Percentiles rank a stretch among this genome's conserved stretches.
Evolutionary conservation across 2,888 invertebrate genomes (phyloP).

Genomic region (Lumbricus terrestris): DNA sequence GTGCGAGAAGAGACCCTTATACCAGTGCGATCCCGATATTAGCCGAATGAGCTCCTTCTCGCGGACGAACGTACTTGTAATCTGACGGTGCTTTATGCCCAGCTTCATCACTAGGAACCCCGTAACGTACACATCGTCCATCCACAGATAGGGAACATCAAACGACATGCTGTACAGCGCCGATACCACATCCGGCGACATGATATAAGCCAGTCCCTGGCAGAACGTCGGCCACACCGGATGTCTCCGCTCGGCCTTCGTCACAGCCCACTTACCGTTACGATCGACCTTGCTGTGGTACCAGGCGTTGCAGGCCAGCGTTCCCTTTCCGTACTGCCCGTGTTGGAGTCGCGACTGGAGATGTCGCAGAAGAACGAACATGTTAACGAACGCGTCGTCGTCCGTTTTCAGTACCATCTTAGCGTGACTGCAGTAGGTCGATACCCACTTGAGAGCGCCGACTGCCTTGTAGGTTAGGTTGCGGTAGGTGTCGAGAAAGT

Average conservation of each 20-base stretch:
- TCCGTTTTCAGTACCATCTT: constrained; percentile 60
- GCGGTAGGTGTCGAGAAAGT: constrained; percentile 59
- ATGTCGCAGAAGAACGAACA: constrained; percentile 58
- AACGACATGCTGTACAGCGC: constrained; percentile 11
- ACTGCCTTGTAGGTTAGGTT: constrained; percentile 61
- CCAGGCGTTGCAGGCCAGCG: background rate
- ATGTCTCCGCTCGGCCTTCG: background rate
- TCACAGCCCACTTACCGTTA: constrained; percentile 17
- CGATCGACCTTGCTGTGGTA: background rate
- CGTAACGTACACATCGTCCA: constrained; percentile 19
- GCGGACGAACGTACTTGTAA: background rate
- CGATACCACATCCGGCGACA: background rate
- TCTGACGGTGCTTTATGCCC: background rate
- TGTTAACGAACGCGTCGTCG: constrained; percentile 62
- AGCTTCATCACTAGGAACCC: constrained; percentile 16
- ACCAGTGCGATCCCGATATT: background rate
- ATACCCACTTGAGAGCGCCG: constrained; percentile 59
- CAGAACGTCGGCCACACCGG: constrained; percentile 9
- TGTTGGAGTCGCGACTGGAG: constrained; percentile 20
- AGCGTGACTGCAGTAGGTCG: constrained; percentile 54
- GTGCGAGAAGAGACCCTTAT: background rate
- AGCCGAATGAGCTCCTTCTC: background rate
- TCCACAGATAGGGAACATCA: constrained; percentile 19
- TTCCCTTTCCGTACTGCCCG: background rate
- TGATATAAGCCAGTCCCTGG: constrained; percentile 19